Conservation (phyloP, 1,140 invertebrate genomes). For the Trialeurodes vaporariorum region DNA sequence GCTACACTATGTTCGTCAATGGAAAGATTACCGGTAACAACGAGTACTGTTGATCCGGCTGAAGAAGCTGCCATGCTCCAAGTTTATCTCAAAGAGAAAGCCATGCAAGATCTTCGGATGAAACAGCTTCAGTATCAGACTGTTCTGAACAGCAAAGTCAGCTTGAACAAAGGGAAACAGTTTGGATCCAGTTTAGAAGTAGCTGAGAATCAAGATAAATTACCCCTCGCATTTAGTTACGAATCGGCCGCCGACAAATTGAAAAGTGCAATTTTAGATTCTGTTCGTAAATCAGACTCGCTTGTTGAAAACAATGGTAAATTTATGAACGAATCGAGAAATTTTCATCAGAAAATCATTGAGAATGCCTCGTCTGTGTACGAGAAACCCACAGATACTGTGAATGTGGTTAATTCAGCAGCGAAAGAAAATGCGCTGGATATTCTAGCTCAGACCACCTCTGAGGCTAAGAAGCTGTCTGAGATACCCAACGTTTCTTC, state of each 20-base stretch:
- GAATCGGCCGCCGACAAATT: not conserved
- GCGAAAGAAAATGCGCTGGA: constrained; percentile 19
- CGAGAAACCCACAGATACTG: not conserved
- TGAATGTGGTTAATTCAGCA: not conserved
- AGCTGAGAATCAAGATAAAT: not conserved
- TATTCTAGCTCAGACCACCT: constrained; percentile 15
- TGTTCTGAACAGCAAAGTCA: not conserved
- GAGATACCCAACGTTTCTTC: not conserved
- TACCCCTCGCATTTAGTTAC: not conserved
- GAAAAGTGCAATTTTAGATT: not conserved
- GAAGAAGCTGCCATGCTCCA: constrained; percentile 50
- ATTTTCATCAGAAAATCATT: not conserved
- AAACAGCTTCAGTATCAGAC: constrained; percentile 42
- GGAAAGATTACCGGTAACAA: constrained; percentile 42
- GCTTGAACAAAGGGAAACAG: not conserved
- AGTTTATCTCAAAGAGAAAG: constrained; percentile 60
- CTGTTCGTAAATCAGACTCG: not conserved
- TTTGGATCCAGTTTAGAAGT: not conserved
- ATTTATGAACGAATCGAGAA: not conserved
- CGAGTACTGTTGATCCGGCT: constrained; percentile 39
- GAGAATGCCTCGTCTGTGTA: not conserved
- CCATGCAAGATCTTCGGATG: constrained; percentile 58
- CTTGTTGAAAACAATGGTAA: not conserved
- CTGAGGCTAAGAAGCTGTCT: constrained; percentile 8
- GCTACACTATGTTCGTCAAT: constrained; percentile 51